Evolutionary conservation across 64 coral and sea anemone species (phyloP).

Genomic region (Montipora efflorescens): DNA sequence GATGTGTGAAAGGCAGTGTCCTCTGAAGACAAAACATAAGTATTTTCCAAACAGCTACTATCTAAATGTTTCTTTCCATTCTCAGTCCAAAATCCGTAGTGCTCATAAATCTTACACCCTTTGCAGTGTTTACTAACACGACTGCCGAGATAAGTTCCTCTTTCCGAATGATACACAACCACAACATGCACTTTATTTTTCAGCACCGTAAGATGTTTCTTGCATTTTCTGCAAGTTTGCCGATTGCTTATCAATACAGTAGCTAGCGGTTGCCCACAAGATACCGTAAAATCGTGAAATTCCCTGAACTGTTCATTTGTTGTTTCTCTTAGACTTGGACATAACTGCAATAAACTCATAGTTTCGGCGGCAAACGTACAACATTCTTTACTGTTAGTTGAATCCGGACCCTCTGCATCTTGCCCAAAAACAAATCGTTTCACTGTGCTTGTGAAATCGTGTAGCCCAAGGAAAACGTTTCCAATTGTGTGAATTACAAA

Average conservation of each 20-base stretch:
- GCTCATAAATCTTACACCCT: conserved; percentile 31
- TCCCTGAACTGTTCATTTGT: neutral
- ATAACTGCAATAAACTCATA: neutral
- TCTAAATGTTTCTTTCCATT: conserved; percentile 24
- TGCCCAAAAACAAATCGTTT: too few species aligned
- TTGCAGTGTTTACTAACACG: conserved; percentile 41
- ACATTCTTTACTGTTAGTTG: too few species aligned
- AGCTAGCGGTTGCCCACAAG: neutral
- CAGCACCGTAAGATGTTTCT: neutral
- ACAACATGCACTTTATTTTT: conserved; percentile 4
- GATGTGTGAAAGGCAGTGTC: conserved; percentile 40
- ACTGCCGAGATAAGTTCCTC: neutral
- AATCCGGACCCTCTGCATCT: too few species aligned
- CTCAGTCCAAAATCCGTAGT: conserved; percentile 43
- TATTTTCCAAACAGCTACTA: neutral
- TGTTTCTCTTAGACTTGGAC: neutral
- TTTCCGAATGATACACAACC: conserved; percentile 28
- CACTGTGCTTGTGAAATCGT: too few species aligned
- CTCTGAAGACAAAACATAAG: conserved; percentile 16
- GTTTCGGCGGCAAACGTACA: too few species aligned
- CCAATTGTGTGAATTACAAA: too few species aligned
- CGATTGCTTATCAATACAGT: neutral
- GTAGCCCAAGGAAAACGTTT: too few species aligned
- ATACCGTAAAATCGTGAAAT: neutral
- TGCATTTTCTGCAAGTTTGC: neutral